These are phyloP conservation scores for Himalopsyche phryganea DNA, from an alignment of 1,140 invertebrate species.

Conservation along the genomic window DNA sequence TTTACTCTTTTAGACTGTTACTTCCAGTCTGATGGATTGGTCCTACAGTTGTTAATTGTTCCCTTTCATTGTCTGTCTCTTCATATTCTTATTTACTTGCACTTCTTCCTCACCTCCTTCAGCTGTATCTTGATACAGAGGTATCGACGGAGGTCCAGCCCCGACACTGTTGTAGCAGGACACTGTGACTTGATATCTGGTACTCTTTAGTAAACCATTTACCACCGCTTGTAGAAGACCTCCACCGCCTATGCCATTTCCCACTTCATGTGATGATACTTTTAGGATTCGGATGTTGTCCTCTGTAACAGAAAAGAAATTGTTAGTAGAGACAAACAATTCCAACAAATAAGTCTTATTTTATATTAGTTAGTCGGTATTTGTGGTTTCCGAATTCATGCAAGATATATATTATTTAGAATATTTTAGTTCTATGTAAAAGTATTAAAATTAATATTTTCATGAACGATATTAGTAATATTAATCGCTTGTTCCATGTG, in stretches of 20 bases:
- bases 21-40: too few species aligned
- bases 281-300: slow-evolving; percentile 23
- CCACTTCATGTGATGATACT: not conserved
- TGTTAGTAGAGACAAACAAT: too few species aligned
- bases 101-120: slow-evolving; percentile 71
- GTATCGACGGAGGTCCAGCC: slow-evolving; percentile 73
- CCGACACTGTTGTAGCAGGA: slow-evolving; percentile 85
- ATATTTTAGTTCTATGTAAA: too few species aligned
- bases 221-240: slow-evolving; percentile 14
- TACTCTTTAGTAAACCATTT: slow-evolving; percentile 22
- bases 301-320: slow-evolving; percentile 11
- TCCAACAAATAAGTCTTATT: too few species aligned
- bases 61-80: too few species aligned
- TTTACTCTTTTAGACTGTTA: too few species aligned
- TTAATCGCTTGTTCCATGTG: too few species aligned
- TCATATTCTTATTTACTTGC: too few species aligned
- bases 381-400: too few species aligned
- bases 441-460: not conserved
- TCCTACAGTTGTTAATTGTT: too few species aligned
- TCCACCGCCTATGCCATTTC: not conserved
- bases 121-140: slow-evolving; percentile 76
- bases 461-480: not conserved
- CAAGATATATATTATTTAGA: too few species aligned
- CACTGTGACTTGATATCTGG: slow-evolving; percentile 61
- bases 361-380: too few species aligned